phyloP scores from a whole-genome alignment of 2,797 vertebrate genomes.

The Cetoscarus ocellatus region DNA sequence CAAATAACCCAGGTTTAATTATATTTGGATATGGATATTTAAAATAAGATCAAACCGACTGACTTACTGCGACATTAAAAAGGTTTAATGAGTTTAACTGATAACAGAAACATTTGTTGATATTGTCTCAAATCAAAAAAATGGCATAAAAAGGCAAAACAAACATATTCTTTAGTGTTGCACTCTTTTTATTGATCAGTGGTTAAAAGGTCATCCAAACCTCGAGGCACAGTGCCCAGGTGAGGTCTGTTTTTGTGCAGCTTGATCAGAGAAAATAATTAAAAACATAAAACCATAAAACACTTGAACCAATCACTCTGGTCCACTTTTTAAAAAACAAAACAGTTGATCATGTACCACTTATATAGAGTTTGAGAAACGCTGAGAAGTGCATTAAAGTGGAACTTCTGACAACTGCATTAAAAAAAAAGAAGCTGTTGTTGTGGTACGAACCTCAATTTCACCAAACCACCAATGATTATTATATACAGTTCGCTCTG shows the following conservation, averaged over 20 bases:
- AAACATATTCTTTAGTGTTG: conserved; percentile 77
- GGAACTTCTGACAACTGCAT: conserved; percentile 61
- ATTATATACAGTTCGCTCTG: conserved; percentile 62
- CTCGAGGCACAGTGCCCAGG: conserved; percentile 65
- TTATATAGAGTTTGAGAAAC: conserved; percentile 66
- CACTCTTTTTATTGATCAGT: conserved; percentile 89
- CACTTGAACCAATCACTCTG: conserved; percentile 71
- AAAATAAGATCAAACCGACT: background rate
- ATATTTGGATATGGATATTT: conserved; percentile 13
- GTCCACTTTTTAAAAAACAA: conserved; percentile 72
- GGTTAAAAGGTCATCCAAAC: conserved; percentile 85
- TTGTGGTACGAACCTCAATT: conserved; percentile 37
- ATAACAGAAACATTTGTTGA: too few species aligned
- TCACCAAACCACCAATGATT: conserved; percentile 41
- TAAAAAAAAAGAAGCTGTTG: conserved; percentile 53
- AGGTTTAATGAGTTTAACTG: too few species aligned
- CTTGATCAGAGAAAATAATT: conserved; percentile 82
- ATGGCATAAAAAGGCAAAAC: conserved; percentile 60
- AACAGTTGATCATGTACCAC: conserved; percentile 80
- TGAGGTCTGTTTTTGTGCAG: conserved; percentile 83
- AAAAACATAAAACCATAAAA: conserved; percentile 70
- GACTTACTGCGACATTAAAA: too few species aligned
- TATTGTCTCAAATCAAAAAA: too few species aligned
- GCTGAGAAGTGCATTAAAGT: conserved; percentile 78
- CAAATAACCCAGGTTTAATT: conserved; percentile 5